Base-by-base conservation (phyloP, 2,888 invertebrate species). In the Perizoma affinitatum region DNA sequence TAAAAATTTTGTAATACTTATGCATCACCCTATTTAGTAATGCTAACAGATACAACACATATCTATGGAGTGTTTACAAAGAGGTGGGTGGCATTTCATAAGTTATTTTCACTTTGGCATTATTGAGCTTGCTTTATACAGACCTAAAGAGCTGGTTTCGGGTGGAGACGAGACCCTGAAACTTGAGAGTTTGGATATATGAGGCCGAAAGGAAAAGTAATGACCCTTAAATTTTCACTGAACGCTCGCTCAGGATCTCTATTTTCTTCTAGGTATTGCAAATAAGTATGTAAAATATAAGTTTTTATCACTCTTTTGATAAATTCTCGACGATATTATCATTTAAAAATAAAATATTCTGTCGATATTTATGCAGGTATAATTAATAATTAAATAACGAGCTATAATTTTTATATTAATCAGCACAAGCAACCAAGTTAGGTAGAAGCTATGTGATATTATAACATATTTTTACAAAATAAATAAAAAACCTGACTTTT, bases 31-130 rank as follows among this genome's bases (percentile, higher is more conserved):
- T 68, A 65, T 67, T 63, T 47, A 61, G 50, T 33, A 61, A 61
- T 65, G 69, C 63, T 70, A 73, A 69, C 65, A 60, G 56, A 68
- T 61, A 62, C 49, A 62, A 47, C 60, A 56, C 63, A 35, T 11
- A 40, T 35, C 22, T 44, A 44, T 45, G 43, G 56, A 54, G 54
- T 41, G 42, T 56, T 41, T 61, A 57, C 62, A 57, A 47, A 53
- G 53, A 57, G 65, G 63, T 49, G 66, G 64, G 43, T 54, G 36
- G 36, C 40, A 63, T 72, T 74, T 74, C 70, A 61, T 68, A 74
- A 73, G 49, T 41, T 49, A 65, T 70, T 72, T 72, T 58, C 69
- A 67, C 65, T 48, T 22, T 22, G 22, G 22, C 22, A 22, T 22
- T 3, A 22, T 65, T 63, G 62, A 62, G 48, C 45, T 22, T 42